A percentile compares a stretch with the other conserved stretches of the same genome.
These are phyloP conservation scores for Echeneis naucrates DNA, from an alignment of 2,797 vertebrate species.

Conservation along the genomic window DNA sequence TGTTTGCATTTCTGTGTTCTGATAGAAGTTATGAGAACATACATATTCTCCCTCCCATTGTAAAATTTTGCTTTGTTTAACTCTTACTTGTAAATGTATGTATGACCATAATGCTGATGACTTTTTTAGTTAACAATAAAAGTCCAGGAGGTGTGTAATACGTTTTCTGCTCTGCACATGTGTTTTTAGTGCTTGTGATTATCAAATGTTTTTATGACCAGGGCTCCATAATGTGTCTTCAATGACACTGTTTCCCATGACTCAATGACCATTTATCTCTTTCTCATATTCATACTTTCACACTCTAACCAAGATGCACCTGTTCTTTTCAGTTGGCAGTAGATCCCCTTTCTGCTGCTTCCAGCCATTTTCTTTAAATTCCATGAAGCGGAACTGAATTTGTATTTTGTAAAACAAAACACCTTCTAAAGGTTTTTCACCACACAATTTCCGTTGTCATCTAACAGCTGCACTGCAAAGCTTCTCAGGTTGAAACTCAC, in stretches of 20 bases:
- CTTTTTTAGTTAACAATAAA: too few species aligned
- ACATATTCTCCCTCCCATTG: neutral
- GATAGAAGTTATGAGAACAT: neutral
- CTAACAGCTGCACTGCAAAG: constrained; percentile 44
- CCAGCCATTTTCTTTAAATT: neutral
- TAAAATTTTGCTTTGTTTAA: neutral
- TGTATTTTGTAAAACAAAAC: constrained; percentile 43
- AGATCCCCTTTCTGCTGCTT: neutral
- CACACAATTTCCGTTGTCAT: constrained; percentile 32
- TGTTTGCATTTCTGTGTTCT: too few species aligned
- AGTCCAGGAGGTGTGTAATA: too few species aligned
- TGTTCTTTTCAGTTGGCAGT: neutral
- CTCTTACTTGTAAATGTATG: too few species aligned
- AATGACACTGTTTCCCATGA: too few species aligned
- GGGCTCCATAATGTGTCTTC: neutral
- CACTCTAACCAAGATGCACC: neutral
- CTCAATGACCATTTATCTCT: neutral
- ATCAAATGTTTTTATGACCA: too few species aligned
- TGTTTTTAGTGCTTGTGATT: too few species aligned
- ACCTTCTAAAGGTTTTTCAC: constrained; percentile 39
- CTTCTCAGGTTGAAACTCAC: neutral
- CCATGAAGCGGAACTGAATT: constrained; percentile 26
- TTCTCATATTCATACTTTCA: too few species aligned
- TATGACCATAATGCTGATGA: too few species aligned
- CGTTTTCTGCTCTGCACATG: too few species aligned